Conservation (phyloP, 2,797 vertebrate species). For the Chrysolophus pictus region DNA sequence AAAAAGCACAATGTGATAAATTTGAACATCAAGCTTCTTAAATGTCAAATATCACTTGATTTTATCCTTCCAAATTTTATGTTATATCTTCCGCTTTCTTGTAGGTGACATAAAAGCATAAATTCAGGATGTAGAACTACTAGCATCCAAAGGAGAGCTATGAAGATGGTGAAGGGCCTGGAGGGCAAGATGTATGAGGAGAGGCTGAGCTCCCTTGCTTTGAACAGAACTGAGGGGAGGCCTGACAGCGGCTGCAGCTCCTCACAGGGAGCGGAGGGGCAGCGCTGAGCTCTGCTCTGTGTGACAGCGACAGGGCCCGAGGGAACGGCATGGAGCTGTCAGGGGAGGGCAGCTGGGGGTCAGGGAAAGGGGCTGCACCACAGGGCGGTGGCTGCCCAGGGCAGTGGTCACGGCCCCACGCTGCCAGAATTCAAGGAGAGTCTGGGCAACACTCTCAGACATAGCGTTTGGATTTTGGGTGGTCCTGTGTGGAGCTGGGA, state of each 20-base stretch:
- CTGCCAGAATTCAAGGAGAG: too few species aligned
- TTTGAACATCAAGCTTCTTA: background rate
- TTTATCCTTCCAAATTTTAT: background rate
- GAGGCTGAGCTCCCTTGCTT: background rate
- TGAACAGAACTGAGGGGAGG: background rate
- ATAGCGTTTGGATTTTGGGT: too few species aligned
- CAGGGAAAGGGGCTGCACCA: too few species aligned
- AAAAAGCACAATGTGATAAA: background rate
- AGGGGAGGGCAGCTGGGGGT: too few species aligned
- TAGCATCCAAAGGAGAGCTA: background rate
- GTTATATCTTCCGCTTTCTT: background rate
- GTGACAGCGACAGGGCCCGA: too few species aligned
- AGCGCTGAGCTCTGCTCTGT: too few species aligned
- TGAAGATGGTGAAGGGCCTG: background rate
- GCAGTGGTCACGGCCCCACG: too few species aligned
- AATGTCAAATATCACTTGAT: background rate
- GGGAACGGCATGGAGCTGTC: too few species aligned
- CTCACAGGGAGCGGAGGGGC: too few species aligned
- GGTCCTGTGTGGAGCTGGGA: too few species aligned
- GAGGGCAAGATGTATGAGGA: background rate
- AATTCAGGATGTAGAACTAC: background rate
- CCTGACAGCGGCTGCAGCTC: background rate
- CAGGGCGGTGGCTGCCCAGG: too few species aligned
- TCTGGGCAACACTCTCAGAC: too few species aligned
- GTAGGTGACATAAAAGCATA: background rate